phyloP scores from a whole-genome alignment of 1,140 invertebrate species.

The Harlomillsia oculata region DNA sequence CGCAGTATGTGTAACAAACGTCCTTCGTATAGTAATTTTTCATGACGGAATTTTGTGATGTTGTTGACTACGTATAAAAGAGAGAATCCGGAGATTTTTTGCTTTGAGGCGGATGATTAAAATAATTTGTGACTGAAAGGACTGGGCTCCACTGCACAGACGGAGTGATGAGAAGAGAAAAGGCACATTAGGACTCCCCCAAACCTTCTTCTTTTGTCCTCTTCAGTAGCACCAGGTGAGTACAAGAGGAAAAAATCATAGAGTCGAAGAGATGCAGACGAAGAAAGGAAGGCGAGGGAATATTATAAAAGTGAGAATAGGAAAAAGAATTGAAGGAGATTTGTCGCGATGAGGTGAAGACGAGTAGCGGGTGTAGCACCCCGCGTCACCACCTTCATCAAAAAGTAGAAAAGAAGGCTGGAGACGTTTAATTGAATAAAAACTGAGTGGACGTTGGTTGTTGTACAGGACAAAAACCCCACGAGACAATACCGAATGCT shows the following conservation, averaged over 20 bases:
- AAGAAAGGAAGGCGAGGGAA: background rate
- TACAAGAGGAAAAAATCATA: background rate
- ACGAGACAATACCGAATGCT: conserved; percentile 28
- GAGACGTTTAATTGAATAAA: conserved; percentile 29
- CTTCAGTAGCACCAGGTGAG: background rate
- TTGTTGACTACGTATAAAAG: background rate
- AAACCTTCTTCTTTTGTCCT: background rate
- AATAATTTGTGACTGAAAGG: conserved; percentile 24
- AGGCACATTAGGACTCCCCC: background rate
- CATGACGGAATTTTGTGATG: background rate
- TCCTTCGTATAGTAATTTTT: no score
- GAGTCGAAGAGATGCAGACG: conserved; percentile 11
- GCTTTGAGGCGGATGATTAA: conserved; percentile 12
- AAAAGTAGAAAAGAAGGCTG: no score
- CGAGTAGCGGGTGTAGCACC: background rate
- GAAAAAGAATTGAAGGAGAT: background rate
- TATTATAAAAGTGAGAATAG: background rate
- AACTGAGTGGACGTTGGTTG: conserved; percentile 18
- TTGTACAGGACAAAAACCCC: conserved; percentile 13
- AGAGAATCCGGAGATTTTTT: background rate
- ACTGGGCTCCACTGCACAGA: no score
- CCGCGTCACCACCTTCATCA: no score
- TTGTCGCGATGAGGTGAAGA: background rate
- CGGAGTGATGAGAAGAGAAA: no score
- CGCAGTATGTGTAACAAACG: no score